phyloP scores from a whole-genome alignment of 2,797 vertebrate genomes.

The Arnoldichthys spilopterus region DNA sequence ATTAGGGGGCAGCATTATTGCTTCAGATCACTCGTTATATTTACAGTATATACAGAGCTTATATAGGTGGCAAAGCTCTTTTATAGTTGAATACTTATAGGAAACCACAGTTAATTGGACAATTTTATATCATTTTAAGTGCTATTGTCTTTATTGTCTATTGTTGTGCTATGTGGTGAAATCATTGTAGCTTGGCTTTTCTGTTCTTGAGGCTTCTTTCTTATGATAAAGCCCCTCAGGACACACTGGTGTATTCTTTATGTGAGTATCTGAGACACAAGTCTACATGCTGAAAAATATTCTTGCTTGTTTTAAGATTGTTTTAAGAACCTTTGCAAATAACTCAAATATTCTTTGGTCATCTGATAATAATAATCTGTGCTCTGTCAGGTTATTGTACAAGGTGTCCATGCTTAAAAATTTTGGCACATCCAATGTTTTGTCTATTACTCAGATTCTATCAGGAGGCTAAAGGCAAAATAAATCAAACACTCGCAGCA shows the following conservation, averaged over 20 bases:
- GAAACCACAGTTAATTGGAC: not conserved
- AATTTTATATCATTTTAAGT: not conserved
- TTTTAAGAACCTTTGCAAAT: too few relatives aligned
- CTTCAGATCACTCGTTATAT: too few relatives aligned
- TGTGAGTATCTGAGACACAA: too few relatives aligned
- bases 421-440: not conserved
- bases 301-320: not conserved
- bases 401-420: not conserved
- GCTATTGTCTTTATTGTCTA: too few relatives aligned
- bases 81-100: not conserved
- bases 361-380: too few relatives aligned
- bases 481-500: not conserved
- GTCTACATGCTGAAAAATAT: not conserved
- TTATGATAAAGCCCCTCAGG: too few relatives aligned
- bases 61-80: too few relatives aligned
- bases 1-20: too few relatives aligned
- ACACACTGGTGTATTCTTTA: not conserved
- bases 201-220: not conserved
- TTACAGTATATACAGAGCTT: too few relatives aligned
- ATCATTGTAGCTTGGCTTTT: not conserved
- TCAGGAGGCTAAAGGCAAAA: not conserved
- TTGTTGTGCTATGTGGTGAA: too few relatives aligned
- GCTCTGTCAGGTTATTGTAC: not conserved
- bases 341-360: too few relatives aligned
- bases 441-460: not conserved